Percentiles rank a stretch among this genome's conserved stretches.
These are phyloP conservation scores for Pemphigus obesinymphae DNA, from an alignment of 1,140 invertebrate species.

Conservation along the genomic window DNA sequence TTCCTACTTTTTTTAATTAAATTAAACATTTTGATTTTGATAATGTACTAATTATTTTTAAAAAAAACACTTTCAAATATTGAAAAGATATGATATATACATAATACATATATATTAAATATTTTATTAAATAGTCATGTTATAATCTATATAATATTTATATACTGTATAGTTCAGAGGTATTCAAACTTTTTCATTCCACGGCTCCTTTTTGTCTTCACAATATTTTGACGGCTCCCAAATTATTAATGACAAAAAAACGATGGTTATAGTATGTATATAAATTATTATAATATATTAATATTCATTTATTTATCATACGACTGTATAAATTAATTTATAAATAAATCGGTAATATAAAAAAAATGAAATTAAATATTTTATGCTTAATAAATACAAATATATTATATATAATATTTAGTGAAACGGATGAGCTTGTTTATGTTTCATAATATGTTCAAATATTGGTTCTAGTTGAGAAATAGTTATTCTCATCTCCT, in stretches of 20 bases:
- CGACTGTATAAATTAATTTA: too few species aligned
- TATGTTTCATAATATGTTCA: constrained; percentile 7
- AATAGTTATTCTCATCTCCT: background rate
- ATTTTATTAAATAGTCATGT: too few species aligned
- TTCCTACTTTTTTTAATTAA: too few species aligned
- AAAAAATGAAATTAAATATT: background rate
- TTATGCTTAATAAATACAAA: background rate
- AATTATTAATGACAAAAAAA: background rate
- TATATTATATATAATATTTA: background rate
- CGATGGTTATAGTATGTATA: background rate
- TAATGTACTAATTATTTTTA: too few species aligned
- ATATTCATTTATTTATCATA: background rate
- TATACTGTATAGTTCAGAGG: too few species aligned
- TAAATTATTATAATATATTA: too few species aligned
- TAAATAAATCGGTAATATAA: background rate
- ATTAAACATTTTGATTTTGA: too few species aligned
- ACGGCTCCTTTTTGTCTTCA: background rate
- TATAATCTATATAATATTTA: too few species aligned
- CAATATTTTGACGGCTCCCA: background rate
- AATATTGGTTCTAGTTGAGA: background rate
- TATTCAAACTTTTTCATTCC: background rate
- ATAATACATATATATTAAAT: too few species aligned
- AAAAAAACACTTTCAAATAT: too few species aligned
- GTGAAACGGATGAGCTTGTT: background rate
- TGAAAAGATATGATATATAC: too few species aligned